Evolutionary conservation across 2,888 invertebrate species (phyloP).

Genomic region (Merodon equestris): DNA sequence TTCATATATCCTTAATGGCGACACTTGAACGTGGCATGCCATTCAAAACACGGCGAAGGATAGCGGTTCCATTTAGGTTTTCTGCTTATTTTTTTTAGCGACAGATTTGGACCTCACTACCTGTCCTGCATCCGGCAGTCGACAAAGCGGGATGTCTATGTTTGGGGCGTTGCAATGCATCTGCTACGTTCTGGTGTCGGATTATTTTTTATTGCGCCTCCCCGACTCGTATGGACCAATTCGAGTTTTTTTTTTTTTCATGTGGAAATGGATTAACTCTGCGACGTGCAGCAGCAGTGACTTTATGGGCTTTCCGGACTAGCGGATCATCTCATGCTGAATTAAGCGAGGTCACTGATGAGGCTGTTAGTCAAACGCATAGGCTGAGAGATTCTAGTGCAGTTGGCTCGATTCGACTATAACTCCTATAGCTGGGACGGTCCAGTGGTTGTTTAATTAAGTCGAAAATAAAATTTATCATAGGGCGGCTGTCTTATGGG

Average conservation of each 20-base stretch:
- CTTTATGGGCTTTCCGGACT: conserved; percentile 45
- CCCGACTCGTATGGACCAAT: too few species aligned
- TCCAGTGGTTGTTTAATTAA: conserved; percentile 50
- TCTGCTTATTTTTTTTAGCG: conserved; percentile 28
- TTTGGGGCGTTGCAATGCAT: background rate
- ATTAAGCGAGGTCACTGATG: conserved; percentile 41
- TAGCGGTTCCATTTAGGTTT: conserved; percentile 19
- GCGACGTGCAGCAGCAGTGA: conserved; percentile 25
- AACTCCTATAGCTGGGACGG: too few species aligned
- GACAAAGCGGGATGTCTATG: too few species aligned
- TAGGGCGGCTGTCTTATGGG: conserved; percentile 17
- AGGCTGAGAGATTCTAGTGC: conserved; percentile 9
- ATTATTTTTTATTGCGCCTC: conserved; percentile 55
- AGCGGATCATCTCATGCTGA: conserved; percentile 25
- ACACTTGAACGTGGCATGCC: conserved; percentile 27
- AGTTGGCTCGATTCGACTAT: background rate
- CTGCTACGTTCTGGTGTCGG: conserved; percentile 22
- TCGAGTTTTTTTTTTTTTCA: conserved; percentile 45
- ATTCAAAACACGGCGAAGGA: conserved; percentile 30
- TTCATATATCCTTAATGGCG: conserved; percentile 53
- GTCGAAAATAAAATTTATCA: conserved; percentile 48
- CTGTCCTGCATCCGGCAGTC: conserved; percentile 1
- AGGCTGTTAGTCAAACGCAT: conserved; percentile 23
- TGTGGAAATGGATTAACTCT: conserved; percentile 42
- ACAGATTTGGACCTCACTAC: conserved; percentile 20